Evolutionary conservation across 2,888 invertebrate species (phyloP), one percentile per base, ranked within the genome.

Genomic region (Homarus gammarus): DNA sequence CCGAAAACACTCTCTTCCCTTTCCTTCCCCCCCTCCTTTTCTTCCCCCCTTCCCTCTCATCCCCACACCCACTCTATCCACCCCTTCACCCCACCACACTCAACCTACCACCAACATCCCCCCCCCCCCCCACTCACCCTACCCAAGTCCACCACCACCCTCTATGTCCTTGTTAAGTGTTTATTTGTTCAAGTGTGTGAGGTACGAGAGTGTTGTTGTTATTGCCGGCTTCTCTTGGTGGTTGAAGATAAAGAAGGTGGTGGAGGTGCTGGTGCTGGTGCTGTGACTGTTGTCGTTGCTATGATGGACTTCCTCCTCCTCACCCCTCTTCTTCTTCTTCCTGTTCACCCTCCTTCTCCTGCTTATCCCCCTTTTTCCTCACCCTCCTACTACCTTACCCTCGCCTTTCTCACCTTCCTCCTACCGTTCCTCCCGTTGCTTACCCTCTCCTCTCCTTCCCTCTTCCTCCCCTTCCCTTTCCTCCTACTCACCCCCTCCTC

Each of bases 111-210:
- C 64, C 64, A 18, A 2, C 56, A 12, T 49, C 49, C 8, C 5
- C n/a, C n/a, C 27, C 6, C 64, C 64, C 22, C 64, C 61, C 27
- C 27, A n/a, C n/a, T 27, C 64, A 56, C 56, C 64, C 64, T 27
- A 27, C 64, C 22, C 64, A n/a, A 64, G 31, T 12, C n/a, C 31
- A 2, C 64, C 38, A 15, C 73, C 38, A 0, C 8, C 36, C 51
- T 61, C 33, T 56, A 61, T 79, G 79, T 79, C 79, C 56, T 79
- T 79, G 79, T 79, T 79, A 51, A 79, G 79, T 79, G 79, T 79
- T 79, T 79, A 79, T 79, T 79, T 79, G 79, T 61, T 79, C 79
- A 79, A 79, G 51, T 79, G 79, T 36, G 79, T 79, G 79, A 79
- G 56, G 79, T 38, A 79, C 36, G 79, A 79, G 79, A 15, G 33